Evolutionary conservation across 2,113 vertebrate species (phyloP).

Genomic region (Tachysurus vachellii): DNA sequence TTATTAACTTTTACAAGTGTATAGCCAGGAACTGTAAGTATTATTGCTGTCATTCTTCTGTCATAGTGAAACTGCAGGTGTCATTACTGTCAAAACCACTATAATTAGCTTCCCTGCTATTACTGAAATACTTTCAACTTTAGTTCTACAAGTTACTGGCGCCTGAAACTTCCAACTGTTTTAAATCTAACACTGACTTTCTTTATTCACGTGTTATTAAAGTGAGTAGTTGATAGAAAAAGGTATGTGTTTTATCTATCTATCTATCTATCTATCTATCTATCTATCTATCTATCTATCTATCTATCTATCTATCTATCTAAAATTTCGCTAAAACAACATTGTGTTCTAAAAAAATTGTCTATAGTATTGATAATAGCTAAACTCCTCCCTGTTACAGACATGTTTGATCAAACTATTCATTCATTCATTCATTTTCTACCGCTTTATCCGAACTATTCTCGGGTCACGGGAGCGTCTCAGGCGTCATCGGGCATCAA

Average conservation of each 20-base stretch:
- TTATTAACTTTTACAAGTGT: not conserved
- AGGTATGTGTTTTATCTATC: too few relatives aligned
- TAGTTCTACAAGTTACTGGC: not conserved
- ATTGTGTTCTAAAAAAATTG: too few relatives aligned
- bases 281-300: not conserved
- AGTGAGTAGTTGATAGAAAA: too few relatives aligned
- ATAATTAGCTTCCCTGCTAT: not conserved
- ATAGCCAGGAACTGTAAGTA: conserved; percentile 1
- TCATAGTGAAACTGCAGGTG: not conserved
- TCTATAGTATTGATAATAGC: too few relatives aligned
- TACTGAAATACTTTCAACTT: not conserved
- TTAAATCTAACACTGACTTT: not conserved
- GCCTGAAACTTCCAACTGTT: not conserved
- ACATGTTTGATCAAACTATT: too few relatives aligned
- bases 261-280: conserved; percentile 1
- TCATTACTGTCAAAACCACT: conserved; percentile 32
- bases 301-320: not conserved
- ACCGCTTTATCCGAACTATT: too few relatives aligned
- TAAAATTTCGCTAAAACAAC: not conserved
- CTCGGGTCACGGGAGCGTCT: too few relatives aligned
- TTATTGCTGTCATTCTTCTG: conserved; percentile 16
- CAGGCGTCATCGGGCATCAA: too few relatives aligned
- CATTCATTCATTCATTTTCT: too few relatives aligned
- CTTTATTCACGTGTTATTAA: not conserved
- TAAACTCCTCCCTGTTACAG: too few relatives aligned